Conservation (phyloP, 2,797 vertebrate species). For the Pterois miles region DNA sequence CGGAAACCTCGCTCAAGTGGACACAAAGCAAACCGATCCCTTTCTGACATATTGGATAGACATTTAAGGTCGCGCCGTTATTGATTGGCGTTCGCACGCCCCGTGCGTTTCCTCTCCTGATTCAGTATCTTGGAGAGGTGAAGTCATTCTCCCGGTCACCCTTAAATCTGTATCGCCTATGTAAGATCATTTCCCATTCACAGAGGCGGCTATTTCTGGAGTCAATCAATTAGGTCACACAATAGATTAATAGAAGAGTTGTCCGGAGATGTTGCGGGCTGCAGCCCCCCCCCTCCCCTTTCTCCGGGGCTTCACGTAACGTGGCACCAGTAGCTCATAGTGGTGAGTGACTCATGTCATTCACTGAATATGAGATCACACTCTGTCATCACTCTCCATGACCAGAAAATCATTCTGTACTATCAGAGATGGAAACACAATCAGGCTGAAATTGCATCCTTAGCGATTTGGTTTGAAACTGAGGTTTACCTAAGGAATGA, state of each 20-base stretch:
- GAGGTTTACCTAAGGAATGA: neutral
- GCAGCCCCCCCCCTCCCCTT: neutral
- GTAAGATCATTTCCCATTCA: conserved; percentile 65
- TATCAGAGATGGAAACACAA: neutral
- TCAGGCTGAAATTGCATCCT: neutral
- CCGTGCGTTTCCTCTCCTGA: conserved; percentile 5
- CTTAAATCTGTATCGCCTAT: conserved; percentile 71
- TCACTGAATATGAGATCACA: conserved; percentile 8
- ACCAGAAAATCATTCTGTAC: neutral
- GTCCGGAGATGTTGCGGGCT: conserved; percentile 12
- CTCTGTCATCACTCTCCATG: neutral
- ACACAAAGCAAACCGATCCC: conserved; percentile 59
- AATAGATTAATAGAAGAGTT: conserved; percentile 47
- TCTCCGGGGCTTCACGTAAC: neutral
- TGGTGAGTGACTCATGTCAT: conserved; percentile 15
- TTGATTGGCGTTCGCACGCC: conserved; percentile 61
- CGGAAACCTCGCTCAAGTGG: conserved; percentile 53
- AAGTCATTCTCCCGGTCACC: conserved; percentile 52
- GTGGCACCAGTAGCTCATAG: neutral
- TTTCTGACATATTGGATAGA: conserved; percentile 62
- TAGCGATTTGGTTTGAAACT: neutral
- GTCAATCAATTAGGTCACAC: conserved; percentile 69
- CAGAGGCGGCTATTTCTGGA: conserved; percentile 59
- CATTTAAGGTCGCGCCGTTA: conserved; percentile 70
- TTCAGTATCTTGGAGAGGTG: conserved; percentile 9